phyloP scores from a whole-genome alignment of 2,888 invertebrate genomes.

The Hololepta plana region DNA sequence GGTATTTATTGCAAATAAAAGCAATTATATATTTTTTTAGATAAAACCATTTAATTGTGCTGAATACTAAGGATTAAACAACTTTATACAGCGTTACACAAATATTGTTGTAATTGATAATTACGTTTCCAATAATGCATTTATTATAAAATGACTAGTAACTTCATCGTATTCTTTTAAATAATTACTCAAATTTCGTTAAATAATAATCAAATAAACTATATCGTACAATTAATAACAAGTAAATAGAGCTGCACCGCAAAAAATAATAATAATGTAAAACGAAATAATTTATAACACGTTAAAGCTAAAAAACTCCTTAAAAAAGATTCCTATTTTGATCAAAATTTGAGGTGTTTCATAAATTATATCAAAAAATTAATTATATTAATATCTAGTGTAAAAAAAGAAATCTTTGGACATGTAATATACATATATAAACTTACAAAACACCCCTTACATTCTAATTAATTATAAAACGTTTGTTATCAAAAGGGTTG shows the following conservation, averaged over 20 bases:
- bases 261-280: too few species aligned
- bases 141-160: conserved; percentile 24
- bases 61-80: conserved; percentile 24
- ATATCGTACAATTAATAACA: conserved; percentile 21
- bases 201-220: conserved; percentile 17
- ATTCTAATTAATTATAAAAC: too few species aligned
- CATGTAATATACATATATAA: conserved; percentile 5
- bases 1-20: too few species aligned
- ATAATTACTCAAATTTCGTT: background rate
- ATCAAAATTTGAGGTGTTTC: conserved; percentile 3
- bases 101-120: conserved; percentile 17
- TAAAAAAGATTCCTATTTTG: too few species aligned
- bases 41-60: conserved; percentile 15
- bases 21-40: too few species aligned
- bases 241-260: conserved; percentile 21
- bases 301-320: background rate
- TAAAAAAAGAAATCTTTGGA: conserved; percentile 3
- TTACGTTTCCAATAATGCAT: conserved; percentile 16
- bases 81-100: conserved; percentile 25
- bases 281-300: too few species aligned
- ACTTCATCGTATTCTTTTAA: conserved; percentile 15
- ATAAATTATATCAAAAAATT: too few species aligned
- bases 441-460: conserved; percentile 3
- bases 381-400: too few species aligned
- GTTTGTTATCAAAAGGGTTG: too few species aligned